Evolutionary conservation across 2,797 vertebrate species (phyloP), one percentile per base, ranked within the genome.

Genomic region (Eospalax fontanierii): DNA sequence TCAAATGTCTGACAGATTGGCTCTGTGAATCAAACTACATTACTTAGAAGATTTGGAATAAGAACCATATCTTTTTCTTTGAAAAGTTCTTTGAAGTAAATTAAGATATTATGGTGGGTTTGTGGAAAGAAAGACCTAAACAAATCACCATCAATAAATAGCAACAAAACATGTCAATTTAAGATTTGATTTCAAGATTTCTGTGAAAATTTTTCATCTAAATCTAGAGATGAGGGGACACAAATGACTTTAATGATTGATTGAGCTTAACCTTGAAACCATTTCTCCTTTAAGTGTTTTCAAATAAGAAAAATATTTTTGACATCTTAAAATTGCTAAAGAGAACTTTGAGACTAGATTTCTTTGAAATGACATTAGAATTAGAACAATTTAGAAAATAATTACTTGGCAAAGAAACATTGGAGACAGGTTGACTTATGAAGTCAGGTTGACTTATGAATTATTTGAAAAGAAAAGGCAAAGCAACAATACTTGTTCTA

Each of bases 261-360:
- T 80, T 90, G n/a, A 40, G 38, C 63, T 78, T 93, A 93, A 83
- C 28, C 66, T n/a, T 76, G 71, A 87, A 94, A 43, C 24, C 61
- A 63, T 91, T 93, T 92, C 95, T 70, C 85, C 86, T 91, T 57
- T 54, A 86, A 78, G 43, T 43, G 5, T 93, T 93, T 87, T 82
- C 86, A 88, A 96, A 92, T 76, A 93, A 85, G 35, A 81, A 88
- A 94, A 96, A 65, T 54, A 80, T 11, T 85, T 89, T 87, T 94
- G 54, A 83, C 9, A 57, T 89, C 46, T 92, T 21, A 93, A 89
- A 90, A 80, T 87, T 80, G 30, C 66, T 50, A 84, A 46, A 84
- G 75, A 89, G 54, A 96, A n/a, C 28, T 12, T 86, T 57, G 24
- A 59, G 50, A 40, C 15, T 57, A 50, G 7, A 22, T 87, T 87